Conservation (phyloP, 2,113 vertebrate genomes). For the Nannospalax galili region DNA sequence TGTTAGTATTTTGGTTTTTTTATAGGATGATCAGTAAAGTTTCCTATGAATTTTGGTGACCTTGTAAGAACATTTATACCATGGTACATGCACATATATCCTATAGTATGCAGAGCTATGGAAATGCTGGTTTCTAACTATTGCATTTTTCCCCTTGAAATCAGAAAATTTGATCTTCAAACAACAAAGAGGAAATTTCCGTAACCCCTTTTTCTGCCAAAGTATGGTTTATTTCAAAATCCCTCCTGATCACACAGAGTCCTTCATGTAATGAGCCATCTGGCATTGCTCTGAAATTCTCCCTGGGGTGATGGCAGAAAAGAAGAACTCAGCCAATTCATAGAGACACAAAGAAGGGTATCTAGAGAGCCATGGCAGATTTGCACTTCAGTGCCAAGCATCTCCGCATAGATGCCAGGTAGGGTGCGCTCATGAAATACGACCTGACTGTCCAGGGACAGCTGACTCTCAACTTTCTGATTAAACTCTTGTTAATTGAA, state of each 20-base stretch:
- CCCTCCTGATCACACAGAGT: conserved; percentile 64
- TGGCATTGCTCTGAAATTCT: conserved; percentile 72
- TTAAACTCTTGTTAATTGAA: conserved; percentile 52
- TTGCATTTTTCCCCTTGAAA: conserved; percentile 32
- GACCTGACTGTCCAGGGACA: conserved; percentile 27
- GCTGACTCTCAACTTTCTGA: conserved; percentile 1
- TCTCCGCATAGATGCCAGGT: conserved; percentile 50
- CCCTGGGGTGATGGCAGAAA: conserved; percentile 63
- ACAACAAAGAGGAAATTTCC: conserved; percentile 33
- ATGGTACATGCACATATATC: background rate
- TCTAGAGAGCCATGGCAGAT: conserved; percentile 48
- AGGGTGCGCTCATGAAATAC: conserved; percentile 26
- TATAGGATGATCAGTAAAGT: background rate
- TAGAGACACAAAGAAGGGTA: conserved; percentile 60
- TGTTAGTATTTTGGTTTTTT: background rate
- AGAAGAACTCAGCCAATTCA: conserved; percentile 59
- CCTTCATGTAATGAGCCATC: conserved; percentile 71
- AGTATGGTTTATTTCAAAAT: conserved; percentile 62
- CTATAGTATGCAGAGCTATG: background rate
- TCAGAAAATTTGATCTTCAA: conserved; percentile 7
- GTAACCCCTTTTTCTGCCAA: conserved; percentile 58
- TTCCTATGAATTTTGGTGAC: background rate
- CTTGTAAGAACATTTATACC: background rate
- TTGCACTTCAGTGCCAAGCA: conserved; percentile 49
- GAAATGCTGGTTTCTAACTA: conserved; percentile 6